Evolutionary conservation across 2,113 vertebrate species (phyloP).

Genomic region (Enhydra lutris): DNA sequence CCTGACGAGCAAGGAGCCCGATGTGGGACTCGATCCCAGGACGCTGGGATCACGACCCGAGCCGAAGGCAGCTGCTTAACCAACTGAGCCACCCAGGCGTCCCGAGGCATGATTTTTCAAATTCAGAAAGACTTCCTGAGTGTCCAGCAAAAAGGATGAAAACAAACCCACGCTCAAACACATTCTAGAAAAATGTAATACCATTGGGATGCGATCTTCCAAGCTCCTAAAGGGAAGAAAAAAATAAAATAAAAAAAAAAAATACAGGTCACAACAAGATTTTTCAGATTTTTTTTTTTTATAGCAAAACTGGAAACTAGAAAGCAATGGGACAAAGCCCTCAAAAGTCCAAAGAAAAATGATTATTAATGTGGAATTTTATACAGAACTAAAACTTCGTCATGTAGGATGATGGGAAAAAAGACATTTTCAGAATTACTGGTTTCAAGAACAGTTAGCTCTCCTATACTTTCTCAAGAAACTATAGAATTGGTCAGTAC

Average conservation of each 20-base stretch:
- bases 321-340: neutral
- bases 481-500: neutral
- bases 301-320: neutral
- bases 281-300: neutral
- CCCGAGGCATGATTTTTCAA: neutral
- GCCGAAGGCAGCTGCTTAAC: too few species aligned
- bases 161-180: neutral
- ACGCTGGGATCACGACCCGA: too few species aligned
- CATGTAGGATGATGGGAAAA: neutral
- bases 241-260: neutral
- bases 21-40: too few species aligned
- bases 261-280: neutral
- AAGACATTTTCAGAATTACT: neutral
- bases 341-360: conserved; percentile 3
- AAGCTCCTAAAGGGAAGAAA: neutral
- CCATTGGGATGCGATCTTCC: neutral
- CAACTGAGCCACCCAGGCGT: too few species aligned
- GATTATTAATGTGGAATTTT: neutral
- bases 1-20: too few species aligned
- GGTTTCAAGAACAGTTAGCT: neutral
- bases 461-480: neutral
- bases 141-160: neutral
- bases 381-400: neutral
- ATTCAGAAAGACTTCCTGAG: neutral
- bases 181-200: neutral